Evolutionary conservation across 2,888 invertebrate species (phyloP), one percentile per base, ranked within the genome.

Genomic region (Zygothrica quintamaculata): DNA sequence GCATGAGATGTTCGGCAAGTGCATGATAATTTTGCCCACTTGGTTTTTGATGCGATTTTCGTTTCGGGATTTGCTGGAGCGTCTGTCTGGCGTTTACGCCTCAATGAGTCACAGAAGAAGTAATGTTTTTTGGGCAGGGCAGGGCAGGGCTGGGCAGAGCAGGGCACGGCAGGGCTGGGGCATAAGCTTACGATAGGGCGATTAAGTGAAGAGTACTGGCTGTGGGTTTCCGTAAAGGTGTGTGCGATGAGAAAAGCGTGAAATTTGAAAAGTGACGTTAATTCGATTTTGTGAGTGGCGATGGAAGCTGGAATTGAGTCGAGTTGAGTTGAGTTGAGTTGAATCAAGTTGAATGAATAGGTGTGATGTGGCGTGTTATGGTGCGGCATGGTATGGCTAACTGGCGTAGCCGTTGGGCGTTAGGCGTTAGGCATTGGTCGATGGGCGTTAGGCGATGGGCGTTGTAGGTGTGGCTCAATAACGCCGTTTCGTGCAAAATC

Each of bases 241-340:
- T 51, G 31, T 12, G 56, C 44, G 52, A 60, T 61, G 62, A 56
- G 65, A 74, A 71, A 53, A 78, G 68, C 66, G 77, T 77, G 68
- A 84, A 77, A 82, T 79, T 84, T 79, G 67, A 79, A 84, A 84
- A 71, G 71, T 77, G 82, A 70, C 77, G 69, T 60, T 82, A 85
- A 82, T 82, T 79, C 80, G 80, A 80, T 82, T 79, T 72, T 51
- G 47, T 5, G 25, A 65, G 47, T 16, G 51, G 42, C 53, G 52
- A n/a, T 33, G 29, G 26, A 26, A 65, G 58, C 48, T 37, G n/a
- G 37, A 42, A 29, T 36, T 36, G 29, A 48, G 55, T 39, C 31
- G 36, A 48, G 29, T 43, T 40, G 43, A 55, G 29, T 48, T 22
- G 40, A 47, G 36, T 42, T 9, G 8, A 39, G 50, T 39, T 31